Percentiles rank a stretch among this genome's conserved stretches.
Evolutionary conservation across 2,113 vertebrate genomes (phyloP).

Genomic region (Daubentonia madagascariensis): DNA sequence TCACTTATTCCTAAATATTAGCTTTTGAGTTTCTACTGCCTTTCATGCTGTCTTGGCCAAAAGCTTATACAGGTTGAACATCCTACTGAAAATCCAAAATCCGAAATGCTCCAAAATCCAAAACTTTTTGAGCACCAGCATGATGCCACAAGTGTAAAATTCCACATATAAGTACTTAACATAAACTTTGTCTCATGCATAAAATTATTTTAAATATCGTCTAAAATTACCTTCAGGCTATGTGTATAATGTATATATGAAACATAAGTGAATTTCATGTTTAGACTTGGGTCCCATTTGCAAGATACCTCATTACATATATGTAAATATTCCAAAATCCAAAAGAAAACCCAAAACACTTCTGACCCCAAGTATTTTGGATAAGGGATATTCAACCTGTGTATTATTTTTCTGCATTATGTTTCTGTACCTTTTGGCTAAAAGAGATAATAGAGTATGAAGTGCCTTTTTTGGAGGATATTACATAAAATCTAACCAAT

Average conservation of each 20-base stretch:
- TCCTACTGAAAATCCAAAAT: neutral
- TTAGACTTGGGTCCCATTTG: neutral
- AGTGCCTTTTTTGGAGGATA: neutral
- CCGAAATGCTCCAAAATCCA: neutral
- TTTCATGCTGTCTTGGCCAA: neutral
- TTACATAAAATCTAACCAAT: constrained; percentile 17
- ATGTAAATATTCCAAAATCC: neutral
- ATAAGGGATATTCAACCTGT: neutral
- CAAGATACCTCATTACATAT: neutral
- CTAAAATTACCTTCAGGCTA: neutral
- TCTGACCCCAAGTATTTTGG: neutral
- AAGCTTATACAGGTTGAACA: neutral
- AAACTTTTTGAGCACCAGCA: neutral
- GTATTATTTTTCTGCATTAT: neutral
- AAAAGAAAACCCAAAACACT: neutral
- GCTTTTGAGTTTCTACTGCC: neutral
- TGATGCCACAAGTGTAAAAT: neutral
- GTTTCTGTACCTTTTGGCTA: neutral
- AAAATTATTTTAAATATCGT: neutral
- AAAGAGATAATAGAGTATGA: neutral
- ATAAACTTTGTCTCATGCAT: neutral
- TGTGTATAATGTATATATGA: neutral
- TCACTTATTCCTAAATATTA: neutral
- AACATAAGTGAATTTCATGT: neutral
- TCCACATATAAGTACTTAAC: neutral